These are phyloP conservation scores for Bombylius major DNA, from an alignment of 2,888 invertebrate species.

Conservation along the genomic window DNA sequence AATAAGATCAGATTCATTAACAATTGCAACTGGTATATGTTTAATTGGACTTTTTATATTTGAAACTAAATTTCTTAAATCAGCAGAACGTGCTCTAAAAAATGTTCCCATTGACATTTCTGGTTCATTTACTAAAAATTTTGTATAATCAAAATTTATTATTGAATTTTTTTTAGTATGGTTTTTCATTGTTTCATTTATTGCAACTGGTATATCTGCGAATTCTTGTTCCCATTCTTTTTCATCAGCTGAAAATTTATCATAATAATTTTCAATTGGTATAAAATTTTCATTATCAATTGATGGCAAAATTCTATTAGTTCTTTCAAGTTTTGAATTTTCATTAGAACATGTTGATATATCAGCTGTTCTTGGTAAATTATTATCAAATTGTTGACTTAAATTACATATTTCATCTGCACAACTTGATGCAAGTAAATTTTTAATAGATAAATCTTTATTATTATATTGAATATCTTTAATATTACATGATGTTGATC, in stretches of 20 bases:
- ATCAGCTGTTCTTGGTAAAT: slow-evolving; percentile 30
- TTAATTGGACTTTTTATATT: slow-evolving; percentile 20
- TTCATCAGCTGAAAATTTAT: slow-evolving; percentile 28
- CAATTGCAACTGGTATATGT: slow-evolving; percentile 18
- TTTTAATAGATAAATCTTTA: slow-evolving; percentile 23
- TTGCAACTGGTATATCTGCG: slow-evolving; percentile 28
- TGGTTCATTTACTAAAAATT: slow-evolving; percentile 20
- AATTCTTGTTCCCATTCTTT: slow-evolving; percentile 31
- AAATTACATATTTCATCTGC: slow-evolving; percentile 25
- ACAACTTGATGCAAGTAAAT: slow-evolving; percentile 31
- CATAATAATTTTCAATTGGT: slow-evolving; percentile 31
- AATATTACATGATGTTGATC: slow-evolving; percentile 26
- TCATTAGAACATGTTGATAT: slow-evolving; percentile 17
- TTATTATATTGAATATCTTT: slow-evolving; percentile 6
- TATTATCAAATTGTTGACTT: slow-evolving; percentile 9
- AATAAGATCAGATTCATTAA: slow-evolving; percentile 10
- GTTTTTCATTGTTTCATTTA: neutral
- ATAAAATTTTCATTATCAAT: slow-evolving; percentile 20
- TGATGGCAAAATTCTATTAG: slow-evolving; percentile 8
- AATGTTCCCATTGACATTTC: slow-evolving; percentile 28
- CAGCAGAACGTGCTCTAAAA: slow-evolving; percentile 23
- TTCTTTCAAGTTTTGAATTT: no score
- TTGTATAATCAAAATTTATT: neutral
- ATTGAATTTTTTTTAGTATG: no score
- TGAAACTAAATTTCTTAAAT: slow-evolving; percentile 24